Percentiles rank a stretch among this genome's conserved stretches.
These are phyloP conservation scores for Pitta sordida DNA, from an alignment of 2,113 vertebrate species.

Conservation along the genomic window DNA sequence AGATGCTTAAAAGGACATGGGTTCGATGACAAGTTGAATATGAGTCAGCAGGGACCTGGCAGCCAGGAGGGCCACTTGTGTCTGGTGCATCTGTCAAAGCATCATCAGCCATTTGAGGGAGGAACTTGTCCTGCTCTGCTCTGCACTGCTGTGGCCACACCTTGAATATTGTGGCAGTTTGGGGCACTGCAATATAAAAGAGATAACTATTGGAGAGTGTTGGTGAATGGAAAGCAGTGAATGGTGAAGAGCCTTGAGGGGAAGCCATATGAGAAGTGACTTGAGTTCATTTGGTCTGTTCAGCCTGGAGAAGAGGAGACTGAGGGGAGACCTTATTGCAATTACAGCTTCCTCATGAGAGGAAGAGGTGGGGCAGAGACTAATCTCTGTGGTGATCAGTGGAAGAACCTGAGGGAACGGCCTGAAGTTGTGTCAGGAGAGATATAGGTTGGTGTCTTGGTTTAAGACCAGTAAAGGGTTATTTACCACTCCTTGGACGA, in stretches of 20 bases:
- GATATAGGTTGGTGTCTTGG: no score
- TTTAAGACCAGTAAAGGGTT: no score
- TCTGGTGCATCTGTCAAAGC: neutral
- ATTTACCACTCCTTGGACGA: no score
- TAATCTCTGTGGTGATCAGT: neutral
- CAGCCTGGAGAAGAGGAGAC: neutral
- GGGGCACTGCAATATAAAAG: no score
- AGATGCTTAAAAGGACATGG: neutral
- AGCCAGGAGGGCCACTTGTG: neutral
- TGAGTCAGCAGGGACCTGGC: neutral
- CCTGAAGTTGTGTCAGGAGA: neutral
- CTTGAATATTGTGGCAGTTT: neutral
- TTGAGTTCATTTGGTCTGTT: neutral
- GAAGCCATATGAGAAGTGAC: accelerated
- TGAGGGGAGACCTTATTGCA: neutral
- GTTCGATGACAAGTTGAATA: accelerated
- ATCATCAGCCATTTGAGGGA: accelerated
- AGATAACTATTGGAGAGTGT: neutral
- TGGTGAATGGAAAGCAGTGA: no score
- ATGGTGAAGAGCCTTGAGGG: neutral
- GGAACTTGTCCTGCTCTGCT: neutral
- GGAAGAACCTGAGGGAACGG: neutral
- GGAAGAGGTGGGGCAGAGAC: no score
- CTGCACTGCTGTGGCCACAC: neutral
- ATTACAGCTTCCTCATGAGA: accelerated